Conservation (phyloP, 2,888 invertebrate species). For the Zygaena filipendulae region DNA sequence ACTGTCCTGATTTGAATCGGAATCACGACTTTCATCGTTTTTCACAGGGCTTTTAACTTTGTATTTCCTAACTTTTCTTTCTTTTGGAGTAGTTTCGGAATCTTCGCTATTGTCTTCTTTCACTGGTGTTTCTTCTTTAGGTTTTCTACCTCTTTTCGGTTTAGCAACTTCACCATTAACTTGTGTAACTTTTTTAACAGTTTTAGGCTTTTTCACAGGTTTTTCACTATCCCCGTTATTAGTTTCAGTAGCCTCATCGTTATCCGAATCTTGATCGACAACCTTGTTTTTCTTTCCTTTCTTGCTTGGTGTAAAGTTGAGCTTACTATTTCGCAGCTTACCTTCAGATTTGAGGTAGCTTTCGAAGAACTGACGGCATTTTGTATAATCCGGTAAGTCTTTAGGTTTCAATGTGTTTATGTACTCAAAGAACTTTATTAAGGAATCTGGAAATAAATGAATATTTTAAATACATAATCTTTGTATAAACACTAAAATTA, state of each 20-base stretch:
- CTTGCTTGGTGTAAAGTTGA: constrained; percentile 62
- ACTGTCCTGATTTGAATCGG: too few species aligned
- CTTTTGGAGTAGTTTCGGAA: too few species aligned
- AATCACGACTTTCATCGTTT: too few species aligned
- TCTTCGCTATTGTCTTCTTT: constrained; percentile 8
- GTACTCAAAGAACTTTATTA: constrained; percentile 75
- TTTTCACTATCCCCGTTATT: too few species aligned
- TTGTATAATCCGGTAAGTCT: constrained; percentile 78
- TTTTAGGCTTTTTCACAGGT: too few species aligned
- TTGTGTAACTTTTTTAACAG: not conserved
- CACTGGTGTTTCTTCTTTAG: not conserved
- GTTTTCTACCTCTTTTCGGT: not conserved
- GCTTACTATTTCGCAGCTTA: constrained; percentile 62
- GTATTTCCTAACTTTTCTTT: too few species aligned
- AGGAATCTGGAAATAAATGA: constrained; percentile 58
- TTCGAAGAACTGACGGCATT: constrained; percentile 74
- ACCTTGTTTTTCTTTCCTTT: constrained; percentile 22
- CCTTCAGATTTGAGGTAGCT: constrained; percentile 73
- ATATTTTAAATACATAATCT: constrained; percentile 9
- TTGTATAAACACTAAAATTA: not conserved
- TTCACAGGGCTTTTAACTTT: too few species aligned
- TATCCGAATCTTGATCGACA: constrained; percentile 13
- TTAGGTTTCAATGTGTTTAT: constrained; percentile 75
- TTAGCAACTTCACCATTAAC: constrained; percentile 9
- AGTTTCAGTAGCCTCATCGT: constrained; percentile 14